Evolutionary conservation across 2,888 invertebrate species (phyloP).

Genomic region (Timema podura): DNA sequence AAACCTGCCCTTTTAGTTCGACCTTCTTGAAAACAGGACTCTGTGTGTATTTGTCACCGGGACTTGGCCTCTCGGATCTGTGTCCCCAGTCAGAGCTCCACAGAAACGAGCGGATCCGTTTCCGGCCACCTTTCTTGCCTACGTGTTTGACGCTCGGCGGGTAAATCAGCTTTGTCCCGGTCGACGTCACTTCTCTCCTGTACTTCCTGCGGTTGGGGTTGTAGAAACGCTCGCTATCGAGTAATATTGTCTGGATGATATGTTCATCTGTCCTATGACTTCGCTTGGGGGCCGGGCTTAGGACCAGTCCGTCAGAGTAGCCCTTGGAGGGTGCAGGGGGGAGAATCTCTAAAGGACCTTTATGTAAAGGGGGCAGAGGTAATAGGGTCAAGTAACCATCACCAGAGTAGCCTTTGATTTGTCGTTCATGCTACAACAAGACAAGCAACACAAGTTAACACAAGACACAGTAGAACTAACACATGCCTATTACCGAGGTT

Average conservation of each 20-base stretch:
- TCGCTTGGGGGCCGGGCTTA: constrained; percentile 21
- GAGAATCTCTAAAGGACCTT: background rate
- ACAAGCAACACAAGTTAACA: constrained; percentile 19
- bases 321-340: background rate
- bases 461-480: too few species aligned
- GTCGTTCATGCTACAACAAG: constrained; percentile 24
- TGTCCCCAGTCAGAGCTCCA: constrained; percentile 35
- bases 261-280: constrained; percentile 33
- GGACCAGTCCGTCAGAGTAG: background rate
- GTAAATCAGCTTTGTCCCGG: constrained; percentile 44
- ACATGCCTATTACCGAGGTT: constrained; percentile 11
- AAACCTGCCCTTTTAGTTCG: background rate
- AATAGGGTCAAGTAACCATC: constrained; percentile 16
- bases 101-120: constrained; percentile 35
- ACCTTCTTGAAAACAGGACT: background rate
- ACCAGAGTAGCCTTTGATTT: constrained; percentile 4
- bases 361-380: constrained; percentile 22
- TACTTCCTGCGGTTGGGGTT: constrained; percentile 40
- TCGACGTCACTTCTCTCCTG: constrained; percentile 43
- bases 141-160: constrained; percentile 28
- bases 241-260: constrained; percentile 44
- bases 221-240: constrained; percentile 45
- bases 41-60: background rate
- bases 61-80: constrained; percentile 19
- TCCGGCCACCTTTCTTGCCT: constrained; percentile 24